These are phyloP conservation scores for Zaprionus taronus DNA, from an alignment of 1,140 invertebrate genomes.

Conservation along the genomic window DNA sequence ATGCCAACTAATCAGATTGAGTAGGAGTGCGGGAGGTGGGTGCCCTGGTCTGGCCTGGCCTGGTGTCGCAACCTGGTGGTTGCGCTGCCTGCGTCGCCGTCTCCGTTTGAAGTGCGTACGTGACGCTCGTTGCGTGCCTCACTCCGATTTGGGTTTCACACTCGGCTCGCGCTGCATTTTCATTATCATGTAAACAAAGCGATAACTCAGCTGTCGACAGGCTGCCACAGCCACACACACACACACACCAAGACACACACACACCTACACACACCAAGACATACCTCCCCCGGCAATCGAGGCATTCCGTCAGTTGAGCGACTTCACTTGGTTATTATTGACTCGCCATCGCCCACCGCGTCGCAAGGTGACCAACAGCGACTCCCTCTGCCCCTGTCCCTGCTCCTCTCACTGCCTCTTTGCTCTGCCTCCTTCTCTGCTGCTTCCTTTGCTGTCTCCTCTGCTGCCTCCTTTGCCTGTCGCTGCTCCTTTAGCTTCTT, in stretches of 20 bases:
- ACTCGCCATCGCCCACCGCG: constrained; percentile 5
- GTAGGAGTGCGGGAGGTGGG: background rate
- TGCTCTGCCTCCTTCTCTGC: background rate
- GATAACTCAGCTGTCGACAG: constrained; percentile 54
- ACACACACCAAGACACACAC: constrained; percentile 9
- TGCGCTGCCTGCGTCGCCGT: constrained; percentile 1
- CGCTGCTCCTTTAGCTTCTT: background rate
- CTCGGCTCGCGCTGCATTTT: constrained; percentile 36
- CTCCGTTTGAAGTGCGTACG: constrained; percentile 45
- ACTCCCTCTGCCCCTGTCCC: background rate
- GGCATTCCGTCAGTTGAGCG: background rate
- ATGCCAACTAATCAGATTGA: constrained; percentile 1
- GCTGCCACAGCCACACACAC: background rate
- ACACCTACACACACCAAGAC: constrained; percentile 10
- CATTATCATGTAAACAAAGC: constrained; percentile 57
- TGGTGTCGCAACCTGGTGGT: constrained; percentile 5
- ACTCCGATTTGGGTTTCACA: constrained; percentile 28
- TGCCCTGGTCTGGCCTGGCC: background rate
- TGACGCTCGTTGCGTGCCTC: constrained; percentile 44
- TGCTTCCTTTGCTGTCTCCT: background rate
- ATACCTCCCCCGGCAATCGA: background rate
- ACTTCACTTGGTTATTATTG: constrained; percentile 21
- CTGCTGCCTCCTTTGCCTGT: background rate
- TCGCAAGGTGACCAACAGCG: constrained; percentile 24
- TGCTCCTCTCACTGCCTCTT: background rate